These are phyloP conservation scores for Pseudomugil gertrudae DNA, from an alignment of 2,797 vertebrate species.

Conservation along the genomic window DNA sequence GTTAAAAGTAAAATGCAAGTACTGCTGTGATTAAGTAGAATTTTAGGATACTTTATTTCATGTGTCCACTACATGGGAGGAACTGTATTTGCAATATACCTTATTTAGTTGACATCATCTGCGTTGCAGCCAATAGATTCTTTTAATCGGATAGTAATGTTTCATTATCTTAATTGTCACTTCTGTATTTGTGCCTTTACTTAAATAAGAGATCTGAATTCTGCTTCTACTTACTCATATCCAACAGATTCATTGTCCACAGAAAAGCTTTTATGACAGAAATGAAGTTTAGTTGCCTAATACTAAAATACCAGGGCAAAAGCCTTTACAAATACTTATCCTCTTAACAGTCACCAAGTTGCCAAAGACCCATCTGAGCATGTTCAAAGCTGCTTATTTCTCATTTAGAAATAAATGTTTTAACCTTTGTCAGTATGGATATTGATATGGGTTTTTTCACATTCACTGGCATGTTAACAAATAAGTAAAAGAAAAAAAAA, in stretches of 20 bases:
- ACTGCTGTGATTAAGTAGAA: neutral
- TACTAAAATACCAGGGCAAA: neutral
- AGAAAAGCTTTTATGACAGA: neutral
- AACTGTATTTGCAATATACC: neutral
- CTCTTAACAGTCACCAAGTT: constrained; percentile 9
- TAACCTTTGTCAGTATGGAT: neutral
- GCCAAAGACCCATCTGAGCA: constrained; percentile 4
- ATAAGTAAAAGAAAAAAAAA: neutral
- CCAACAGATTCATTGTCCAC: neutral
- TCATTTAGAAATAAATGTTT: neutral
- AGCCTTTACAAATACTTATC: constrained; percentile 4
- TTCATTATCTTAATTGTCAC: neutral
- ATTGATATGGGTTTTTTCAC: constrained; percentile 1
- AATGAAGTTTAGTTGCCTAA: neutral
- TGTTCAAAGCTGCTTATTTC: constrained; percentile 12
- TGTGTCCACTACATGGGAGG: neutral
- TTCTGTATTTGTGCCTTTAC: neutral
- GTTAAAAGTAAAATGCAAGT: neutral
- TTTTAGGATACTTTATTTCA: neutral
- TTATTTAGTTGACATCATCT: neutral
- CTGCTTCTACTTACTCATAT: neutral
- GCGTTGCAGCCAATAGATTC: neutral
- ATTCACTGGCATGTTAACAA: neutral
- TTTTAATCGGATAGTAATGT: neutral
- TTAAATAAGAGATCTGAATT: neutral